These are phyloP conservation scores for Eucidaris tribuloides DNA, from an alignment of 35 echinoderm and acorn worm genomes.

Conservation along the genomic window DNA sequence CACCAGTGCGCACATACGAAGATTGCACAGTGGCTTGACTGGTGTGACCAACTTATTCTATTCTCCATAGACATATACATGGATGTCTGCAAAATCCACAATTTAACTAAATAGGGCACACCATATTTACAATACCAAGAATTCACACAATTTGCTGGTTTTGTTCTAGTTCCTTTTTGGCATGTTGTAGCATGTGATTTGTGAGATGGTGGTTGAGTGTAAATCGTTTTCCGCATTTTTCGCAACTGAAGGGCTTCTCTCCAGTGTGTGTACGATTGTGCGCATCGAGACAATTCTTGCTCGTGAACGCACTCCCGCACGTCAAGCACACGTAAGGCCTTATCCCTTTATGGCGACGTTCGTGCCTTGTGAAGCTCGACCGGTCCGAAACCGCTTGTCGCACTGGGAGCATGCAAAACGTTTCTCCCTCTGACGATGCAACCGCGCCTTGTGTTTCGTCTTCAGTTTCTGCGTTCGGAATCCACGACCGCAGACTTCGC, in stretches of 20 bases:
- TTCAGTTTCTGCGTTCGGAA: conserved; percentile 15
- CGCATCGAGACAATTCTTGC: conserved; percentile 56
- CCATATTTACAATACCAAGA: too few species aligned
- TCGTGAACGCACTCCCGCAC: conserved; percentile 72
- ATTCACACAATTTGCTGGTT: too few species aligned
- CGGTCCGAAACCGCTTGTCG: conserved; percentile 33
- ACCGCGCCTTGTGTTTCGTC: not conserved
- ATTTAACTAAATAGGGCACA: too few species aligned
- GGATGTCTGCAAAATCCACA: too few species aligned
- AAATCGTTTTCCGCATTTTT: conserved; percentile 38
- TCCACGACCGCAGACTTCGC: conserved; percentile 10
- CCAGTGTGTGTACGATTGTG: conserved; percentile 70
- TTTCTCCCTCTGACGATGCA: not conserved
- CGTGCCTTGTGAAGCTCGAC: conserved; percentile 21
- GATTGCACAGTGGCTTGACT: too few species aligned
- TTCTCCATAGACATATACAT: too few species aligned
- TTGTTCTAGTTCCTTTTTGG: too few species aligned
- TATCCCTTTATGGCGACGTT: conserved; percentile 26
- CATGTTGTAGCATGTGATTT: too few species aligned
- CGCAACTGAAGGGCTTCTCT: conserved; percentile 51
- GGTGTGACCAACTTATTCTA: too few species aligned
- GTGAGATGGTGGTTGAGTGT: conserved; percentile 31
- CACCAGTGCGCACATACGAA: too few species aligned
- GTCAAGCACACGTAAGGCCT: conserved; percentile 59
- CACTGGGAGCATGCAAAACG: conserved; percentile 37